Base-by-base conservation (phyloP, 2,113 vertebrate species). In the Choloepus hoffmanni region DNA sequence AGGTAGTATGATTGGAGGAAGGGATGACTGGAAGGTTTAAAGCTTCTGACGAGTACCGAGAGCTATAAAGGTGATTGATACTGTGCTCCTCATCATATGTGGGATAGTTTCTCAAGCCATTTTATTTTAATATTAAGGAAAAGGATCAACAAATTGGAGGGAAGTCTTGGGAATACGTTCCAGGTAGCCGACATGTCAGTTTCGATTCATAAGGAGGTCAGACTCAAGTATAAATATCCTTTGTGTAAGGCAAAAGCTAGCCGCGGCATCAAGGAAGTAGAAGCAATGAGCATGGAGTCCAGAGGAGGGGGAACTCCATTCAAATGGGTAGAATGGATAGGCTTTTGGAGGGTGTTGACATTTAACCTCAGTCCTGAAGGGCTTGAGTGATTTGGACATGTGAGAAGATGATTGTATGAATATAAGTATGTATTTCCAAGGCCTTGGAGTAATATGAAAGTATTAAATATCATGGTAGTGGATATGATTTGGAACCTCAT, bases 291-390 rank as follows among this genome's bases (percentile, higher is more conserved):
- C 50, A 36, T 1, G 18, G 9, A 2, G 43, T 13, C 79, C 33
- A 50, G 33, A 28, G 55, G 58, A 79, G 11, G 26, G 16, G 5
- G 0, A 1, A 40, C 23, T 40, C 24, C 28, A 5, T 88, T 40
- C 53, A 72, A 16, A 72, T 18, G 19, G 36, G 14, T 16, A 65
- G 8, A 63, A 7, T 18, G 28, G n/a, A 65, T 16, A 48, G 28
- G 10, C 0, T 23, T 36, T 4, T 0, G 19, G 19, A 14, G 3
- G 13, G 19, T 36, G 1, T 18, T 78, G 48, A 33, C 23, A 73
- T 11, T 62, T 65, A 63, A 14, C 50, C 4, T 76, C 45, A 53
- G 50, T 53, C 36, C 53, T 30, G 74, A 77, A 85, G 3, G 28
- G 23, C 48, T 26, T 28, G 40, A 68, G 62, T 50, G 62, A 62